These are phyloP conservation scores for Luscinia megarhynchos DNA, from an alignment of 2,797 vertebrate species.

Conservation along the genomic window DNA sequence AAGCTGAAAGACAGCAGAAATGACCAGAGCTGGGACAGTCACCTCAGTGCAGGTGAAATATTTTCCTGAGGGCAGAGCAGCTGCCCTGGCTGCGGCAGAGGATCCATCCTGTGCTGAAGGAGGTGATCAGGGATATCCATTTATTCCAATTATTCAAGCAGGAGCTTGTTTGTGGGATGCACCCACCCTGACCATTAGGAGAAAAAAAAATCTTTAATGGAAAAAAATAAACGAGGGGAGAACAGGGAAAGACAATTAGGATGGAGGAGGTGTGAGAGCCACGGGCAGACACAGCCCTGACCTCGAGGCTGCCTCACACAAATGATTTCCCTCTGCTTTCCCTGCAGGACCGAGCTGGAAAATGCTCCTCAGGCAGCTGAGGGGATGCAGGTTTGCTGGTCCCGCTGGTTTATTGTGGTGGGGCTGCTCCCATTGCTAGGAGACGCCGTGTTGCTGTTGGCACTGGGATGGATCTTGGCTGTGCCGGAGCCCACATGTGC, in stretches of 20 bases:
- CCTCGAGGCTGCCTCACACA: not conserved
- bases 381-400: not conserved
- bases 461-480: not conserved
- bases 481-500: not conserved
- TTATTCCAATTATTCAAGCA: not conserved
- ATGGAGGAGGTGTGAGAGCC: not conserved
- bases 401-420: not conserved
- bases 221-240: not conserved
- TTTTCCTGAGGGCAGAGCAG: not conserved
- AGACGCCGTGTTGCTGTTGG: constrained; percentile 40
- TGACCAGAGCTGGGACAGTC: not conserved
- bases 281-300: not conserved
- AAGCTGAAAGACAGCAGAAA: not conserved
- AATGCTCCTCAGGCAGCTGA: not conserved
- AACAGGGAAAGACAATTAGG: not conserved
- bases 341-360: not conserved
- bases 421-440: constrained; percentile 26
- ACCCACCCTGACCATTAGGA: not conserved
- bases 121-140: not conserved
- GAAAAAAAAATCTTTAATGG: not conserved
- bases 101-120: not conserved
- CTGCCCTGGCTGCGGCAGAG: not conserved
- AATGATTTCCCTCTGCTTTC: not conserved
- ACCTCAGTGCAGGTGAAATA: not conserved
- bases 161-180: not conserved